These are phyloP conservation scores for Podargus strigoides DNA, from an alignment of 2,797 vertebrate genomes.

Conservation along the genomic window DNA sequence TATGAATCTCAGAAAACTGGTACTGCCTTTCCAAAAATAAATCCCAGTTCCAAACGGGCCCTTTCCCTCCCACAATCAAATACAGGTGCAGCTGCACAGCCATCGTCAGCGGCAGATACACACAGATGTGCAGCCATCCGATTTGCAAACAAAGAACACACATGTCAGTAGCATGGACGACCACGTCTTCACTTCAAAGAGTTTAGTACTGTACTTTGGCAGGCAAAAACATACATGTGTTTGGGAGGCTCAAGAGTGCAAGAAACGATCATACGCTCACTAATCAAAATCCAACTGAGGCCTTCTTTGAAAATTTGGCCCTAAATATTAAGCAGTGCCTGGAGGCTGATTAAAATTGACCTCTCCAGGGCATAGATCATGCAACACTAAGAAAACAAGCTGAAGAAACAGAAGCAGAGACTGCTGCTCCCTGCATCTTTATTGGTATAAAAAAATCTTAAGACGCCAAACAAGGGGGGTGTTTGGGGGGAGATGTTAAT, in stretches of 20 bases:
- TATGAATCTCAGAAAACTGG: background rate
- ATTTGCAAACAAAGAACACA: slow-evolving; percentile 34
- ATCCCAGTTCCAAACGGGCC: background rate
- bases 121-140: slow-evolving; percentile 35
- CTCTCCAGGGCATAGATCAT: slow-evolving; percentile 63
- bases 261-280: background rate
- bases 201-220: slow-evolving; percentile 35
- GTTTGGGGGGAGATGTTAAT: slow-evolving; percentile 75
- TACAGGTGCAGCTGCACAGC: slow-evolving; percentile 21
- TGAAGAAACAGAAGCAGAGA: slow-evolving; percentile 64
- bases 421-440: slow-evolving; percentile 70
- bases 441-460: slow-evolving; percentile 73
- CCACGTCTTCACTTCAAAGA: slow-evolving; percentile 58
- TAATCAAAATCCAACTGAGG: slow-evolving; percentile 53
- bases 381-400: slow-evolving; percentile 71
- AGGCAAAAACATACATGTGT: slow-evolving; percentile 55
- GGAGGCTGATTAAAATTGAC: slow-evolving; percentile 73
- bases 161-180: slow-evolving; percentile 14
- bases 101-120: slow-evolving; percentile 3
- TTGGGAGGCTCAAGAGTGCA: slow-evolving; percentile 37
- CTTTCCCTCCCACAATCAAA: slow-evolving; percentile 46
- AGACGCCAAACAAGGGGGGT: slow-evolving; percentile 68
- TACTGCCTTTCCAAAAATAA: slow-evolving; percentile 3
- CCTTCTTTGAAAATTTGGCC: slow-evolving; percentile 53
- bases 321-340: slow-evolving; percentile 59